Percentiles rank a stretch among this genome's conserved stretches.
Conservation (phyloP, 2,113 vertebrate species). For the Chelonoidis abingdonii region DNA sequence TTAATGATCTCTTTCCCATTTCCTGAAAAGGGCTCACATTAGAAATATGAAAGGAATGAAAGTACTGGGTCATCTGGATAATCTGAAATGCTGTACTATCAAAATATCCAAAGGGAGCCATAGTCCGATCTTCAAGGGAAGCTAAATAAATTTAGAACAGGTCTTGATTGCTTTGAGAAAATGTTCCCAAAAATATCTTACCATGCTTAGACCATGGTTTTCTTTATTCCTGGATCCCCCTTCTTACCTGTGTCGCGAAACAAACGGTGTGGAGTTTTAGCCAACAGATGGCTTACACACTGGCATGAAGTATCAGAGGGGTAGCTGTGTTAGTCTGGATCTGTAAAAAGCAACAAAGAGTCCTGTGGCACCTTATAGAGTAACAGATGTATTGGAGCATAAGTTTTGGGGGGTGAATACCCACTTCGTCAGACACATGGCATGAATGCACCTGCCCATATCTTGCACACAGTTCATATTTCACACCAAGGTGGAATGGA, state of each 20-base stretch:
- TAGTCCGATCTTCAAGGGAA: neutral
- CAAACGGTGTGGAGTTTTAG: neutral
- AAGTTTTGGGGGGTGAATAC: too few relatives aligned
- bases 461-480: neutral
- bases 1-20: rapidly evolving
- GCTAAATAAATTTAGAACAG: neutral
- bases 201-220: neutral
- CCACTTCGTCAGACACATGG: neutral
- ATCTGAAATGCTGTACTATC: neutral
- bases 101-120: neutral
- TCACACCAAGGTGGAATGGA: neutral
- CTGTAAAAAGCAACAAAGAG: too few relatives aligned
- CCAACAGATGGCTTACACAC: conserved; percentile 45
- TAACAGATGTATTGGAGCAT: too few relatives aligned
- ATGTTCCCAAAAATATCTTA: rapidly evolving
- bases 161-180: rapidly evolving
- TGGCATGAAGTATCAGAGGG: neutral
- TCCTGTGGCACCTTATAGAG: too few relatives aligned
- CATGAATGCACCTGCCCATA: rapidly evolving
- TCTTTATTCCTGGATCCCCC: neutral
- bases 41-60: neutral
- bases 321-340: too few relatives aligned
- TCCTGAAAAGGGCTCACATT: neutral
- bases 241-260: neutral
- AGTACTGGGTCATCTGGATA: neutral